Evolutionary conservation across 2,113 vertebrate species (phyloP), one percentile per base, ranked within the genome.

Genomic region (Maccullochella peelii): DNA sequence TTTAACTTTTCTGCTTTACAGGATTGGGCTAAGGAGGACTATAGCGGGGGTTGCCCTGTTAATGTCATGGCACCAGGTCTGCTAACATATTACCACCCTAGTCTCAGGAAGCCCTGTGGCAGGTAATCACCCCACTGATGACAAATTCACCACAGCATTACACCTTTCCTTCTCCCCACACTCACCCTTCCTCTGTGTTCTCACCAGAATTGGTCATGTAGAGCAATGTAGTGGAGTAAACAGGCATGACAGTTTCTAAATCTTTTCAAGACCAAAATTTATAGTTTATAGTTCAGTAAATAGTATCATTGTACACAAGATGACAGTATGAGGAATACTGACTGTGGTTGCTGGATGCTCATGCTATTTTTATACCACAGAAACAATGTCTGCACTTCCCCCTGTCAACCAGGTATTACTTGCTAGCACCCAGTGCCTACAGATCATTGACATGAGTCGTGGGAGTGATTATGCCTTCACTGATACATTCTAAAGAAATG

Each of bases 21-120:
- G 95, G 94, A 96, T 63, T 96, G 95, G 95, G 90, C 93, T 33
- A 84, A 92, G 82, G 95, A 95, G 84, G 79, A 91, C 40, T 96
- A 93, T 79, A 95, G 86, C 9, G 93, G 94, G 25, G 95, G 95
- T 27, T 94, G 95, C 83, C 95, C 95, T 30, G 94, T 95, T 33
- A 95, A 93, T 65, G 89, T 95, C 76, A 96, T 95, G 95, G 86
- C 86, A n/a, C 95, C 95, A 6, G 95, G 94, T n/a, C 88, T 94
- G 83, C 88, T 95, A 55, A 95, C 94, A 4, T 96, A 93, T 86
- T 94, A 94, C 90, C 94, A 95, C 40, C 93, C 93, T 0, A 93
- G 94, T 76, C 93, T 95, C 71, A 90, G 93, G 66, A 93, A 59
- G 63, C 94, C 94, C 38, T 94, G 85, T 84, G 94, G 92, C 88